phyloP scores from a whole-genome alignment of 2,888 invertebrate genomes.

The Brassicogethes aeneus region DNA sequence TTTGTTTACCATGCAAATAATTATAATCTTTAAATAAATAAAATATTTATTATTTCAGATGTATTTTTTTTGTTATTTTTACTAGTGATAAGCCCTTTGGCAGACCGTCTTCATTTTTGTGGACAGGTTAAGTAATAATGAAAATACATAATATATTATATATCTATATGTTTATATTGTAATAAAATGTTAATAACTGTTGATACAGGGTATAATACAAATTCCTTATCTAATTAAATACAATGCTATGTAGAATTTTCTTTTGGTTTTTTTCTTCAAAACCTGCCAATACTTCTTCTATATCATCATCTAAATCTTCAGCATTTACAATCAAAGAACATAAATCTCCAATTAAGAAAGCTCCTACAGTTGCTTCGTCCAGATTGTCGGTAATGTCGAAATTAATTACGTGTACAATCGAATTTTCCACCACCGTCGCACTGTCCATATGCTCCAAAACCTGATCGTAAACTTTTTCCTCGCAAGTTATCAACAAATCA shows the following conservation, averaged over 20 bases:
- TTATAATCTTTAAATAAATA: too few species aligned
- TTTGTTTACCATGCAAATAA: too few species aligned
- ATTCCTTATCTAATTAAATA: conserved; percentile 63
- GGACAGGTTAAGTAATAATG: too few species aligned
- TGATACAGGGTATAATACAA: not conserved
- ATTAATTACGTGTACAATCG: conserved; percentile 93
- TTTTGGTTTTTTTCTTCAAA: conserved; percentile 85
- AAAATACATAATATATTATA: too few species aligned
- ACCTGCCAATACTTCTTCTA: conserved; percentile 90
- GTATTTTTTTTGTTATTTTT: too few species aligned
- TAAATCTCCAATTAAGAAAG: conserved; percentile 94
- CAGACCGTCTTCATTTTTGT: too few species aligned
- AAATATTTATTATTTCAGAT: too few species aligned
- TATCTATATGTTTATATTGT: too few species aligned
- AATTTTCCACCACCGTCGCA: conserved; percentile 67
- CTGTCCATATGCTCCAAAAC: conserved; percentile 89
- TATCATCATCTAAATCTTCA: conserved; percentile 93
- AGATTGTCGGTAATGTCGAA: conserved; percentile 99
- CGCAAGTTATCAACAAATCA: conserved; percentile 93
- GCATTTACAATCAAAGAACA: conserved; percentile 82
- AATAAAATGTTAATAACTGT: too few species aligned
- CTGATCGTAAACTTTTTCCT: conserved; percentile 98
- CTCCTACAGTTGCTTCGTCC: conserved; percentile 98
- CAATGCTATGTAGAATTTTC: conserved; percentile 84
- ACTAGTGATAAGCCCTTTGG: too few species aligned